phyloP scores from a whole-genome alignment of 2,888 invertebrate genomes.

The Amphiduros pacificus region DNA sequence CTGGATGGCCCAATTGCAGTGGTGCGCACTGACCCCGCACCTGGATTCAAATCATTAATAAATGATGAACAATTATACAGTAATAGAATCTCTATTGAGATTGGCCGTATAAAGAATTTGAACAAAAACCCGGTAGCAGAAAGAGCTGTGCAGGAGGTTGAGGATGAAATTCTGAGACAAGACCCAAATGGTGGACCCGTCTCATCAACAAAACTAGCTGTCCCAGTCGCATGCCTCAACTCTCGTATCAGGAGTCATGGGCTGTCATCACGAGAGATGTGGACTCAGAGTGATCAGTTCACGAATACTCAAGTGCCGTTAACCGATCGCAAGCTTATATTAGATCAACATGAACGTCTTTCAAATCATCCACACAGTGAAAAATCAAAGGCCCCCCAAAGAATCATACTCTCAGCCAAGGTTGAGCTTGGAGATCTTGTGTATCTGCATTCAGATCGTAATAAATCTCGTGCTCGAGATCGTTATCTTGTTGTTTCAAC shows the following conservation, averaged over 20 bases:
- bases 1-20: neutral
- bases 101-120: conserved; percentile 7
- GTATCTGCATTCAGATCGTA: neutral
- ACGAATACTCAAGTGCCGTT: conserved; percentile 27
- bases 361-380: conserved; percentile 31
- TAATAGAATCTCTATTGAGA: neutral
- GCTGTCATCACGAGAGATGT: conserved; percentile 32
- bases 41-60: neutral
- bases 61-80: neutral
- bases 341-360: conserved; percentile 18
- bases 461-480: neutral
- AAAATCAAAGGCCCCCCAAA: conserved; percentile 25
- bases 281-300: conserved; percentile 33
- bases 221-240: conserved; percentile 28
- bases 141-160: conserved; percentile 35
- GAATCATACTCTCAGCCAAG: too few species aligned
- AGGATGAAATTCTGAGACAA: conserved; percentile 32
- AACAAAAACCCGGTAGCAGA: conserved; percentile 38
- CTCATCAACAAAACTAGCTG: conserved; percentile 11
- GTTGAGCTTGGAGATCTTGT: neutral
- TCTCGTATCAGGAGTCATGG: conserved; percentile 28
- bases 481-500: neutral
- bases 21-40: neutral
- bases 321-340: conserved; percentile 24
- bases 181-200: conserved; percentile 25